These are phyloP conservation scores for Apostichopus californicus DNA, from an alignment of 35 echinoderm and acorn worm species.

Conservation along the genomic window DNA sequence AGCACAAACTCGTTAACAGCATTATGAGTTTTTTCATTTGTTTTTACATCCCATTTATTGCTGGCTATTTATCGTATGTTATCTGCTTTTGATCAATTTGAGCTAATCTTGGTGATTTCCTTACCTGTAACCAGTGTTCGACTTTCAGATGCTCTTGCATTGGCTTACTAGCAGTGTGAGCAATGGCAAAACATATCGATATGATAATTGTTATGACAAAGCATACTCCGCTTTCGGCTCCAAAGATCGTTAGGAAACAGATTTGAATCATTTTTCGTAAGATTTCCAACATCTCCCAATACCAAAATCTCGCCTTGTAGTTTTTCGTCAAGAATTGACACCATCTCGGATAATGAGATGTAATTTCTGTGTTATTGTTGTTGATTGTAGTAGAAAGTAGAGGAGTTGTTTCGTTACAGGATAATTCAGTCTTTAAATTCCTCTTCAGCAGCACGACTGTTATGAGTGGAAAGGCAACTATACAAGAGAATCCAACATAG, in stretches of 20 bases:
- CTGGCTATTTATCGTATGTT: too few relatives aligned
- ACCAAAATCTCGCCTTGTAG: conserved; percentile 20
- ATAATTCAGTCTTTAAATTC: background rate
- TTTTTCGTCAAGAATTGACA: conserved; percentile 14
- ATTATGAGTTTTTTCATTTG: too few relatives aligned
- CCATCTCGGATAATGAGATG: background rate
- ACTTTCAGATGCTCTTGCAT: conserved; percentile 18
- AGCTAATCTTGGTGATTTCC: background rate
- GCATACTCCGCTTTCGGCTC: background rate
- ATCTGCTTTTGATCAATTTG: too few relatives aligned
- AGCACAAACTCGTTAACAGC: too few relatives aligned
- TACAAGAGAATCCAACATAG: background rate
- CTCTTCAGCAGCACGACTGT: background rate
- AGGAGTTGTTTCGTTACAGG: background rate
- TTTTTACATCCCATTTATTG: too few relatives aligned
- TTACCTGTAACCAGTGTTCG: conserved; percentile 42
- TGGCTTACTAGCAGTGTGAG: background rate
- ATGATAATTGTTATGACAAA: conserved; percentile 22
- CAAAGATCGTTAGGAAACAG: conserved; percentile 21
- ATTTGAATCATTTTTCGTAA: conserved; percentile 35
- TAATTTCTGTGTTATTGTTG: background rate
- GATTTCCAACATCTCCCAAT: conserved; percentile 34
- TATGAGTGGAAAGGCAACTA: background rate
- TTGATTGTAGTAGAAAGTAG: background rate
- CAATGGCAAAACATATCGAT: conserved; percentile 4